Base-by-base conservation (phyloP, 1,140 invertebrate species). In the Bombus balteatus region DNA sequence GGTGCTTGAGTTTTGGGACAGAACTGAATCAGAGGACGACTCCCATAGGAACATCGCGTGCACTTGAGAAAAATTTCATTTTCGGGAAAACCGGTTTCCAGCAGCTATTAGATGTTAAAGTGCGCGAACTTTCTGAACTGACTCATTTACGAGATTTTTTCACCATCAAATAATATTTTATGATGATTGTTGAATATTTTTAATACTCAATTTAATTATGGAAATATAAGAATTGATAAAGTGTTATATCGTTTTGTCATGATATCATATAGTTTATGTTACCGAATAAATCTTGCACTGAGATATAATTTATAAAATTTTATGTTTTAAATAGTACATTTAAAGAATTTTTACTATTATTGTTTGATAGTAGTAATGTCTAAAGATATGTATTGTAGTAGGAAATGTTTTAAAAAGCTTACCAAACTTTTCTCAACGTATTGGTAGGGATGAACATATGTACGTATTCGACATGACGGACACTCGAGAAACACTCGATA, bases 361-460 rank as follows among this genome's bases (percentile, higher is more conserved):
- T 22, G n/a, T 66, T 66, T 34, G 1, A 62, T n/a, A 62, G 28
- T 66, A 8, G 32, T 34, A 68, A 66, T 32, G 5, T 53, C 47
- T 53, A 53, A 53, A 53, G 47, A 53, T 53, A 53, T 53, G 6
- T 53, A 53, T 53, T 53, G 15, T 66, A 68, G 32, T 32, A 13
- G 13, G 6, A 32, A n/a, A 25, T 37, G 2, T 47, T 41, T 47
- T 34, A 59, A 9, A 28, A 28, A n/a, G 82, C 88, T 89, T 53
- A 89, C 88, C 75, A 28, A 83, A 70, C 77, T 59, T 71, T 34
- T 66, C 89, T 89, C 66, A 81, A 76, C 65, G 71, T 78, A 66
- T 77, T 76, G 66, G 77, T 68, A 66, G 59, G 59, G 75, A 81
- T 66, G 37, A 83, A 82, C 88, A 43, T 81, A 81, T 81, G 72